Conservation (phyloP, 2,797 vertebrate species). For the Manis javanica region DNA sequence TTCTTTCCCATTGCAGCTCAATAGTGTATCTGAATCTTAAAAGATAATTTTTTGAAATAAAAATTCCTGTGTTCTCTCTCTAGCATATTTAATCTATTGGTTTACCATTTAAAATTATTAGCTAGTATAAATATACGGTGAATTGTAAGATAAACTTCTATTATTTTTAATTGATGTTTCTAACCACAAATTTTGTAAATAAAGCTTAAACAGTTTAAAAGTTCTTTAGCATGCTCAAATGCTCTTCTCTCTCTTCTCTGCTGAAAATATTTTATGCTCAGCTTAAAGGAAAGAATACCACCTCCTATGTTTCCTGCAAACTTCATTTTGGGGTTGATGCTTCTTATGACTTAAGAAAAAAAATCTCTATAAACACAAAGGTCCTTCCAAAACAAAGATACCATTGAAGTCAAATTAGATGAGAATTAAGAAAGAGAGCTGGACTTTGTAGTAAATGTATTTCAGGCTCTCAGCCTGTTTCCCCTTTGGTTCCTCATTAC, state of each 20-base stretch:
- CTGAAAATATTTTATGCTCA: neutral
- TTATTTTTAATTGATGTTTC: neutral
- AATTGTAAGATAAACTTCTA: neutral
- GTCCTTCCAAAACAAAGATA: neutral
- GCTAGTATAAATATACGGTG: neutral
- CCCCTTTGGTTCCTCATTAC: neutral
- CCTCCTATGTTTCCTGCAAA: neutral
- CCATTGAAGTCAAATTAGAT: neutral
- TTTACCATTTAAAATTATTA: slow-evolving; percentile 27
- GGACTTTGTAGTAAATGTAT: neutral
- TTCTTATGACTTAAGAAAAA: neutral
- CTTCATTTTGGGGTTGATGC: neutral
- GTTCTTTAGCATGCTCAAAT: neutral
- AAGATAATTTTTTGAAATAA: slow-evolving; percentile 49
- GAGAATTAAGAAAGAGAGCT: neutral
- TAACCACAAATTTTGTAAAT: neutral
- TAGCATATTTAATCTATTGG: neutral
- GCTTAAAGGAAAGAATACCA: neutral
- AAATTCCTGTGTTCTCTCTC: neutral
- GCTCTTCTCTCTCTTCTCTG: neutral
- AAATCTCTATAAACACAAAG: neutral
- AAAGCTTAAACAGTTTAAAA: neutral
- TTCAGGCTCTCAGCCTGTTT: neutral
- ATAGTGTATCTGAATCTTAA: slow-evolving; percentile 37
- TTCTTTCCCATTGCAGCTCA: neutral